A percentile compares a stretch with the other conserved stretches of the same genome.
phyloP scores from a whole-genome alignment of 2,888 invertebrate species.

The Drosophila austrosaltans region DNA sequence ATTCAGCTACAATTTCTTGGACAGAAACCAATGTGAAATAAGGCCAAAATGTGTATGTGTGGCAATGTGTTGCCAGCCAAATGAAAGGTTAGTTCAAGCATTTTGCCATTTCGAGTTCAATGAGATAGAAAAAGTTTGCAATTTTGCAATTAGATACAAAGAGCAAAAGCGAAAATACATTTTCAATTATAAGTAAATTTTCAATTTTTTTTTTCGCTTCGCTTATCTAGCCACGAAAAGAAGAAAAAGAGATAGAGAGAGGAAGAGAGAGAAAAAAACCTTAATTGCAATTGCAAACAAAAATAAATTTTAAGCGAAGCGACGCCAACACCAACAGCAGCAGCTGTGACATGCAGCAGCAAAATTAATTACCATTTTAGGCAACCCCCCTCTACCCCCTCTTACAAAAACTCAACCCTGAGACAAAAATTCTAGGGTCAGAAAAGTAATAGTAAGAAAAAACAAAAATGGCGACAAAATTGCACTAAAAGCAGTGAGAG shows the following conservation, averaged over 20 bases:
- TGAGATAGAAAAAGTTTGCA: slow-evolving; percentile 1
- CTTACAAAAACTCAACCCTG: background rate
- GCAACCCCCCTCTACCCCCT: background rate
- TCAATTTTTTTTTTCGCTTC: background rate
- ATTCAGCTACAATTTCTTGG: slow-evolving; percentile 51
- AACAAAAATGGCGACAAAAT: slow-evolving; percentile 57
- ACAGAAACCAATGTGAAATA: slow-evolving; percentile 37
- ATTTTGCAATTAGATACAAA: slow-evolving; percentile 14
- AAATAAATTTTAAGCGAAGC: slow-evolving; percentile 16
- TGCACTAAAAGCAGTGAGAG: slow-evolving; percentile 40
- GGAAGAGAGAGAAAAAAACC: background rate
- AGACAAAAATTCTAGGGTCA: slow-evolving; percentile 2
- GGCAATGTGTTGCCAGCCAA: background rate
- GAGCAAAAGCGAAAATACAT: slow-evolving; percentile 23
- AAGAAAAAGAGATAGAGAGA: background rate
- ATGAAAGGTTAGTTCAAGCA: slow-evolving; percentile 6
- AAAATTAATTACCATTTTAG: slow-evolving; percentile 57
- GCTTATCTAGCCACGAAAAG: background rate
- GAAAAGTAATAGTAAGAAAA: slow-evolving; percentile 16
- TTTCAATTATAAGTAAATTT: slow-evolving; percentile 31
- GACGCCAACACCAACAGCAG: slow-evolving; percentile 5
- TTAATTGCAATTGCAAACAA: slow-evolving; percentile 8
- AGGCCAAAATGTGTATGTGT: slow-evolving; percentile 24
- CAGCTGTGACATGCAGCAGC: slow-evolving; percentile 56
- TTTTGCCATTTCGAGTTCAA: slow-evolving; percentile 24